phyloP scores from a whole-genome alignment of 2,888 invertebrate species.

The Epinotia brunnichana region DNA sequence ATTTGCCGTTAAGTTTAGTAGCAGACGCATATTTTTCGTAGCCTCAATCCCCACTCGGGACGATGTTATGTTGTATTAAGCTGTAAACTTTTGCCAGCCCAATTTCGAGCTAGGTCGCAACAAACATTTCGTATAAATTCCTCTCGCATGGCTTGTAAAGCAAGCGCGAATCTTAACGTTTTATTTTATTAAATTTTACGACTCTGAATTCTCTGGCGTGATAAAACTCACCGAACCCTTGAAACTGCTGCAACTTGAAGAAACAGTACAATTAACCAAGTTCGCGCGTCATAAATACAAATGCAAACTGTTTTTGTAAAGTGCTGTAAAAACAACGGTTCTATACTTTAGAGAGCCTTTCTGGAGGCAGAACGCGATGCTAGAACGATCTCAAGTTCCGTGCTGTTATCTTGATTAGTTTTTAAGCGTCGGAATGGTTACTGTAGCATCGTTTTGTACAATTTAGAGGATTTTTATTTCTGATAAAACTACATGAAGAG shows the following conservation, averaged over 20 bases:
- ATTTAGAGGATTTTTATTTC: constrained; percentile 13
- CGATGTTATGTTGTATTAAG: constrained; percentile 15
- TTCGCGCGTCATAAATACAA: constrained; percentile 47
- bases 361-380: constrained; percentile 6
- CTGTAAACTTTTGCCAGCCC: constrained; percentile 8
- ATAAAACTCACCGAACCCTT: constrained; percentile 35
- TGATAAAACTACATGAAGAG: neutral
- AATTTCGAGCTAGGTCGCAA: constrained; percentile 16
- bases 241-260: constrained; percentile 39
- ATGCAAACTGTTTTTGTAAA: constrained; percentile 48
- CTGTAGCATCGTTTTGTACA: neutral
- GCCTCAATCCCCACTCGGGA: constrained; percentile 9
- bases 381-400: neutral
- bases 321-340: constrained; percentile 48
- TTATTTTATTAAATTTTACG: constrained; percentile 40
- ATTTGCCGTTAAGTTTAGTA: constrained; percentile 1
- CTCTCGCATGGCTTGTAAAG: constrained; percentile 33
- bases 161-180: constrained; percentile 28
- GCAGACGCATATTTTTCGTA: constrained; percentile 8
- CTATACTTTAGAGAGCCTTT: constrained; percentile 26
- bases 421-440: constrained; percentile 4
- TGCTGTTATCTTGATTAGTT: constrained; percentile 22
- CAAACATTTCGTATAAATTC: constrained; percentile 20
- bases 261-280: constrained; percentile 47
- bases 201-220: constrained; percentile 21